Conservation (phyloP, 2,888 invertebrate species). For the Morpho deidamia region DNA sequence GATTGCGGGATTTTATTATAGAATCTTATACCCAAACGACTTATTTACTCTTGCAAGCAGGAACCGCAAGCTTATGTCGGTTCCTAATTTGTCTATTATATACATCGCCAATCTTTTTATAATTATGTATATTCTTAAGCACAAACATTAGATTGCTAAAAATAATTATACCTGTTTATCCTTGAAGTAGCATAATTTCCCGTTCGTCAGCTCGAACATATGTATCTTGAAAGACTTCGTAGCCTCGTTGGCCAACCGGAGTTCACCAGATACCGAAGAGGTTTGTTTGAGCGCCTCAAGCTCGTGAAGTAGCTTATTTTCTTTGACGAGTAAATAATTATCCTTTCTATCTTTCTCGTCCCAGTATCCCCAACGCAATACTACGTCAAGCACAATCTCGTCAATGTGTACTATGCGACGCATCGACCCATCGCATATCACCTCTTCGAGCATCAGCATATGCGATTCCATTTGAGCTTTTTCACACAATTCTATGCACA, state of each 20-base stretch:
- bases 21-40: too few species aligned
- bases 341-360: constrained; percentile 90
- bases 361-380: constrained; percentile 93
- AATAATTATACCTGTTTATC: constrained; percentile 78
- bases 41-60: too few species aligned
- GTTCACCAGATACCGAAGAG: constrained; percentile 84
- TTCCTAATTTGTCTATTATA: too few species aligned
- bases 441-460: constrained; percentile 87
- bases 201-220: constrained; percentile 89
- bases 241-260: constrained; percentile 87
- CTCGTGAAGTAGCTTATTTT: constrained; percentile 66
- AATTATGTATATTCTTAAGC: too few species aligned
- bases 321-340: constrained; percentile 85
- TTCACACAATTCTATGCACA: constrained; percentile 84
- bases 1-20: too few species aligned
- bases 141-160: too few species aligned
- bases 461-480: constrained; percentile 82
- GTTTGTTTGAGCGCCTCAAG: constrained; percentile 75
- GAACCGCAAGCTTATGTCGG: too few species aligned
- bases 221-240: constrained; percentile 85
- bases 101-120: too few species aligned
- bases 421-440: constrained; percentile 85
- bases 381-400: constrained; percentile 83
- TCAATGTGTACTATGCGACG: constrained; percentile 87
- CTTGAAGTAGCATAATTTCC: constrained; percentile 86